Evolutionary conservation across 1,140 invertebrate genomes (phyloP), one percentile per base, ranked within the genome.

Genomic region (Prorops nasuta): DNA sequence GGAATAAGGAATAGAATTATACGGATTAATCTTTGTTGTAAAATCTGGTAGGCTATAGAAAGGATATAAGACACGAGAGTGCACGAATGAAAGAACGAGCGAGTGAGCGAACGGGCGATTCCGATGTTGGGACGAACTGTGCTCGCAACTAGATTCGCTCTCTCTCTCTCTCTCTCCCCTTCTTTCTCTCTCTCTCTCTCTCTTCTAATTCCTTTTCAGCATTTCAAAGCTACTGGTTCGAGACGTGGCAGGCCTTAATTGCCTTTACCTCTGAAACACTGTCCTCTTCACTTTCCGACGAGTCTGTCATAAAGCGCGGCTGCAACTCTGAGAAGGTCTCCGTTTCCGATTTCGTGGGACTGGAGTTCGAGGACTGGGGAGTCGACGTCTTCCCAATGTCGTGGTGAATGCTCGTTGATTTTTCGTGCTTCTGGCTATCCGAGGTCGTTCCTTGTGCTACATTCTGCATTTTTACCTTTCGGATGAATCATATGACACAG

Each of bases 221-320:
- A n/a, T 40, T 17, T 40, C 18, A 15, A 12, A 31, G 19, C 22
- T 36, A 35, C 9, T 32, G 44, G 14, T 15, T 54, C 39, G 55
- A 55, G 44, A 42, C 51, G 48, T 71, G 51, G 39, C 28, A 37
- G 22, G 22, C 34, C 12, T 37, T 34, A 36, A 19, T 18, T 21
- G 21, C 24, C 51, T 58, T 76, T 86, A 94, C 91, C 88, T 92
- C 91, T 65, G 90, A 92, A 74, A 91, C 89, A 79, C 91, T 92
- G 75, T 94, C 91, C 78, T 93, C 91, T 75, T 93, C 91, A 75
- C 90, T 93, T 80, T 91, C 90, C 60, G 90, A 93, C 76, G 90
- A 86, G 81, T 92, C 90, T 77, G 88, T 88, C 83, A 89, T 87
- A 84, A 87, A 90, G 83, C 85, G 86, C 60, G 88, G 84, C 78